Conservation (phyloP, 1,140 invertebrate species). For the Odontomachus brunneus region DNA sequence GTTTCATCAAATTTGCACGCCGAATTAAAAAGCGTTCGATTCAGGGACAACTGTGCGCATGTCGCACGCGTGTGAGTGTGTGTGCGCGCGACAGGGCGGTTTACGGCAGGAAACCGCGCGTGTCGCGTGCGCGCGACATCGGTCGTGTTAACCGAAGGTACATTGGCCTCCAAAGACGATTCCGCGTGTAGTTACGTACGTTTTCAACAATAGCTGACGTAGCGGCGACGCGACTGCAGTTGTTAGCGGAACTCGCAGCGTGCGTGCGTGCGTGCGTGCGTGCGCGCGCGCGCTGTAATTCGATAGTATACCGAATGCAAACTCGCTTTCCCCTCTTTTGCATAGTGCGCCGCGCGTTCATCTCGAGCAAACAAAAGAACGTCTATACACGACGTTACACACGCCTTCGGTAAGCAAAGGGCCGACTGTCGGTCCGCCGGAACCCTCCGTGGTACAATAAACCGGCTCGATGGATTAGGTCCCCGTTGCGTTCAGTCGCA, state of each 20-base stretch:
- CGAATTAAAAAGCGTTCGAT: slow-evolving; percentile 41
- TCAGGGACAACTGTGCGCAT: no score
- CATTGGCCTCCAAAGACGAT: slow-evolving; percentile 52
- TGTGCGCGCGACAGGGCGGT: slow-evolving; percentile 33
- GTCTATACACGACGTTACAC: slow-evolving; percentile 60
- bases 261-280: slow-evolving; percentile 28
- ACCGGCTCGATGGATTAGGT: slow-evolving; percentile 51
- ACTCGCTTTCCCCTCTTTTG: slow-evolving; percentile 59
- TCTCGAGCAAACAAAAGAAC: slow-evolving; percentile 75
- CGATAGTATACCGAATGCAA: slow-evolving; percentile 71
- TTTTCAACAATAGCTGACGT: slow-evolving; percentile 51
- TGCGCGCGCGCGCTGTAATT: slow-evolving; percentile 66
- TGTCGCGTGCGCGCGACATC: slow-evolving; percentile 50
- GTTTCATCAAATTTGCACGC: not conserved
- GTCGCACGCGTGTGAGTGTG: no score
- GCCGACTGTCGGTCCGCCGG: slow-evolving; percentile 52
- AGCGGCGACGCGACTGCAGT: slow-evolving; percentile 37
- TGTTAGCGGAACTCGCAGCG: slow-evolving; percentile 51
- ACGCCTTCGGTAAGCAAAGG: slow-evolving; percentile 77
- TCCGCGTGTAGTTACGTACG: slow-evolving; percentile 48
- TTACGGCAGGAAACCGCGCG: slow-evolving; percentile 26
- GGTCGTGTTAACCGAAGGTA: slow-evolving; percentile 47
- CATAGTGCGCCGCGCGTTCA: slow-evolving; percentile 41
- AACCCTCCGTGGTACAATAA: slow-evolving; percentile 63
- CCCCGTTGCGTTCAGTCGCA: slow-evolving; percentile 31